Evolutionary conservation across 35 echinoderm and acorn worm species (phyloP).

Genomic region (Acanthaster planci): DNA sequence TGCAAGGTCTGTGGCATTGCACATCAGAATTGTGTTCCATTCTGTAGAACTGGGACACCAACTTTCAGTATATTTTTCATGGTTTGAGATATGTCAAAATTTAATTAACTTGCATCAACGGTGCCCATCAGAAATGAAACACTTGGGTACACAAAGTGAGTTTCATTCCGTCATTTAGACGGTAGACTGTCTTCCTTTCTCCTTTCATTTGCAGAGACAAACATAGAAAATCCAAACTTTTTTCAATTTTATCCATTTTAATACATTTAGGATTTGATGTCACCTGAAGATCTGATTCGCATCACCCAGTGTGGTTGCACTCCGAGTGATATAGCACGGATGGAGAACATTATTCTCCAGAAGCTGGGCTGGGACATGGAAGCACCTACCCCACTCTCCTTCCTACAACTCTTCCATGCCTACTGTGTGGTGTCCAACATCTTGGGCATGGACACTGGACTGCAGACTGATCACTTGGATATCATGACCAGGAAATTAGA

Average conservation of each 20-base stretch:
- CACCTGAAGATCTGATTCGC: conserved; percentile 74
- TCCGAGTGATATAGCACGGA: conserved; percentile 63
- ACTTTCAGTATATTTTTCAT: too few species aligned
- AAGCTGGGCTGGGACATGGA: conserved; percentile 71
- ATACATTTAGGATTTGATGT: conserved; percentile 38
- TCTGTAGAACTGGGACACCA: too few species aligned
- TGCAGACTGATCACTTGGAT: conserved; percentile 48
- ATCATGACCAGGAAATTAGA: conserved; percentile 64
- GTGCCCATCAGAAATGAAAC: too few species aligned
- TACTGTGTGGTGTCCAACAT: conserved; percentile 59
- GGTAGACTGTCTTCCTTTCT: too few species aligned
- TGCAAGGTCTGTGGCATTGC: too few species aligned
- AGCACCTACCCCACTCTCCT: conserved; percentile 60
- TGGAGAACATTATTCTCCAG: conserved; percentile 78
- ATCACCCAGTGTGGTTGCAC: conserved; percentile 90
- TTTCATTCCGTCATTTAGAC: too few species aligned
- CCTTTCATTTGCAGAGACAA: too few species aligned
- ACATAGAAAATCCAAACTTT: neutral
- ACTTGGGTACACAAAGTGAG: too few species aligned
- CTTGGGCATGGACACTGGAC: conserved; percentile 36
- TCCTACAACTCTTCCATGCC: conserved; percentile 76
- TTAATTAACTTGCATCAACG: too few species aligned
- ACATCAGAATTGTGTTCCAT: too few species aligned
- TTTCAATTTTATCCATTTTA: neutral
- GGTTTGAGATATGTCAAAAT: too few species aligned